Conservation (phyloP, 2,113 vertebrate genomes). For the Saguinus midas region DNA sequence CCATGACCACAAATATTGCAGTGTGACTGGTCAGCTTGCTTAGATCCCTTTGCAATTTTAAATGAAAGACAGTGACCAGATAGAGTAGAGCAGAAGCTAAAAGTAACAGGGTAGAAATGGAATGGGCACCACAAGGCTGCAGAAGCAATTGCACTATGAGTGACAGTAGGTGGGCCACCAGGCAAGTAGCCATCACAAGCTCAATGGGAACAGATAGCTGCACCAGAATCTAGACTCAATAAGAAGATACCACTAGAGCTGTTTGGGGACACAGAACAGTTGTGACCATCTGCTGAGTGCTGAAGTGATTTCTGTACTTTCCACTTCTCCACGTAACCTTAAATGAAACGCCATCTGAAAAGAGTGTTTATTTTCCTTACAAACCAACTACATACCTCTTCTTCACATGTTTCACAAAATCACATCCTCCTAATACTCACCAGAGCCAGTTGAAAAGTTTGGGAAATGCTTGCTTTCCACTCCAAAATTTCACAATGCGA, state of each 20-base stretch:
- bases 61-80: background rate
- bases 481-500: background rate
- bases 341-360: background rate
- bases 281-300: background rate
- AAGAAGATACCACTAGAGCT: background rate
- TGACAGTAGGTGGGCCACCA: background rate
- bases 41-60: background rate
- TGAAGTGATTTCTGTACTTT: background rate
- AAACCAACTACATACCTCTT: background rate
- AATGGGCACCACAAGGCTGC: background rate
- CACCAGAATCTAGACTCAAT: background rate
- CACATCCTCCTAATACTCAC: background rate
- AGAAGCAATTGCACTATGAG: background rate
- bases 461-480: background rate
- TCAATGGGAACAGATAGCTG: background rate
- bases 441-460: background rate
- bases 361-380: background rate
- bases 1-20: background rate
- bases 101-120: background rate
- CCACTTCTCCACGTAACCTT: background rate
- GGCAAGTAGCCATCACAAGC: background rate
- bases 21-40: background rate
- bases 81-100: background rate
- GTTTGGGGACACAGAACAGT: background rate
- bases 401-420: background rate